phyloP scores from a whole-genome alignment of 1,140 invertebrate species.

The Pseudomyrmex pallidus region DNA sequence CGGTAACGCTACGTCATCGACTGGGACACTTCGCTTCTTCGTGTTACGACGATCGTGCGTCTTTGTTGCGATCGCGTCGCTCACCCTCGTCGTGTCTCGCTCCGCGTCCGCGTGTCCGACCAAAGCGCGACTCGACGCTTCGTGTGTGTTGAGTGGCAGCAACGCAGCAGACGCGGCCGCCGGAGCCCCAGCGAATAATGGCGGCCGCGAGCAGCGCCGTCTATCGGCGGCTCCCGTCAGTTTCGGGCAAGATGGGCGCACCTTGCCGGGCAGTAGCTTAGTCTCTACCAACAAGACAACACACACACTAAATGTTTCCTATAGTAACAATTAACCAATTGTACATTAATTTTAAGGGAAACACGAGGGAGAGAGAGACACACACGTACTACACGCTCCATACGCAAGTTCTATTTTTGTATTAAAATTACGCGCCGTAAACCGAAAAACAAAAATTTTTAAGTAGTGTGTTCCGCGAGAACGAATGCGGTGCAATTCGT shows the following conservation, averaged over 20 bases:
- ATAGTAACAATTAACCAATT: slow-evolving; percentile 76
- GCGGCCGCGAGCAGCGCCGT: slow-evolving; percentile 68
- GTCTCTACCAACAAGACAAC: slow-evolving; percentile 84
- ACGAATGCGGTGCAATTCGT: slow-evolving; percentile 62
- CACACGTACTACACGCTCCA: slow-evolving; percentile 27
- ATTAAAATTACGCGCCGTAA: slow-evolving; percentile 65
- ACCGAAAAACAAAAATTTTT: background rate
- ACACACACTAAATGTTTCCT: slow-evolving; percentile 83
- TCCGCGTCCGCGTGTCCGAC: slow-evolving; percentile 4
- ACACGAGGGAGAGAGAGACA: slow-evolving; percentile 23
- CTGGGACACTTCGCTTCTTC: slow-evolving; percentile 23
- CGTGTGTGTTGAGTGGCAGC: slow-evolving; percentile 67
- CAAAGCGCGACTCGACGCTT: slow-evolving; percentile 1
- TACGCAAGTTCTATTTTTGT: slow-evolving; percentile 79
- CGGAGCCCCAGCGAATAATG: slow-evolving; percentile 73
- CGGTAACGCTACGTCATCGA: slow-evolving; percentile 43
- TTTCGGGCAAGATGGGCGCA: slow-evolving; percentile 84
- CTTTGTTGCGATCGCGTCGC: background rate
- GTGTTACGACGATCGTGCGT: background rate
- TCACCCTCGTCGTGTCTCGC: slow-evolving; percentile 28
- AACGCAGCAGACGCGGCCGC: slow-evolving; percentile 76
- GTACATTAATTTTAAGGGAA: slow-evolving; percentile 77
- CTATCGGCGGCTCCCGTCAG: slow-evolving; percentile 74
- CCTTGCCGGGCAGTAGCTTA: slow-evolving; percentile 85
- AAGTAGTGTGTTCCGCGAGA: slow-evolving; percentile 68